Conservation (phyloP, 2,797 vertebrate species). For the Aplochiton taeniatus region DNA sequence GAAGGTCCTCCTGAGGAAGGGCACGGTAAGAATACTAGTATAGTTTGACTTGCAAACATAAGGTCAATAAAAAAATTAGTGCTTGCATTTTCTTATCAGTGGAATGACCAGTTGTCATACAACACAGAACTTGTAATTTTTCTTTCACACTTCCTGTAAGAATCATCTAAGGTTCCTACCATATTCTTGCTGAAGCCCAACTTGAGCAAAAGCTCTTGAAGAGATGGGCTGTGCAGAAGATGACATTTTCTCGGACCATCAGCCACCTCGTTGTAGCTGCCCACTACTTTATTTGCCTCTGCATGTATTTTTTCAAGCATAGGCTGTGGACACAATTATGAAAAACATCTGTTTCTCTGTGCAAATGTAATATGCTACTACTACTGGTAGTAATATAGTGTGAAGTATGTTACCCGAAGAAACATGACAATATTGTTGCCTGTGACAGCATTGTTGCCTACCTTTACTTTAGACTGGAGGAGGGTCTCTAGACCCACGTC, state of each 20-base stretch:
- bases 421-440: background rate
- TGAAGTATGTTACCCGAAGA: background rate
- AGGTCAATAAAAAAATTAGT: too few relatives aligned
- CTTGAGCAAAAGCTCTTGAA: constrained; percentile 16
- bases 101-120: background rate
- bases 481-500: background rate
- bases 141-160: background rate
- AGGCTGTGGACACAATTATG: constrained; percentile 6
- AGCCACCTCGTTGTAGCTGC: background rate
- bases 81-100: background rate
- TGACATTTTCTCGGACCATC: background rate
- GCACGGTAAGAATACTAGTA: background rate
- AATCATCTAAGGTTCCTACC: background rate
- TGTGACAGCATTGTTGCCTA: background rate
- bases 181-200: constrained; percentile 11
- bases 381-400: background rate
- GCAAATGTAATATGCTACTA: background rate
- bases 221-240: constrained; percentile 2
- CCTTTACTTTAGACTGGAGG: constrained; percentile 12
- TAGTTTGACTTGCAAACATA: background rate
- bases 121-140: too few relatives aligned
- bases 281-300: constrained; percentile 3
- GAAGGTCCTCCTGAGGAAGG: constrained; percentile 11
- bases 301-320: constrained; percentile 10
- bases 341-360: too few relatives aligned